Evolutionary conservation across 92 coral and sea anemone genomes (phyloP).

Genomic region (Siderastrea radians): DNA sequence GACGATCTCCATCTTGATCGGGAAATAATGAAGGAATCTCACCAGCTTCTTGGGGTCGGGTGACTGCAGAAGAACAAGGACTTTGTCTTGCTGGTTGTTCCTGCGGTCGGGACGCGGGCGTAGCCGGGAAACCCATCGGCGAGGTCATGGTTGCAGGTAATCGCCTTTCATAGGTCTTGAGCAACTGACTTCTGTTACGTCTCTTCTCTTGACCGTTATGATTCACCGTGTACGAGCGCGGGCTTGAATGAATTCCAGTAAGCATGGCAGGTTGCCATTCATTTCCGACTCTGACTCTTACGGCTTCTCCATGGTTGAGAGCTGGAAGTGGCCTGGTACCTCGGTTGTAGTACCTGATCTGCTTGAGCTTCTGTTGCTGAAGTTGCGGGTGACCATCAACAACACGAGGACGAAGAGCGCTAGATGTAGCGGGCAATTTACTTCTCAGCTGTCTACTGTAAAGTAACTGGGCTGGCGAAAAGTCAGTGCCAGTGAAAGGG

Average conservation of each 20-base stretch:
- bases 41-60: background rate
- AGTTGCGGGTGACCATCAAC: background rate
- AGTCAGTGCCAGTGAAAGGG: background rate
- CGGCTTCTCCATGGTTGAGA: background rate
- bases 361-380: constrained; percentile 18
- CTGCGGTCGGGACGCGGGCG: background rate
- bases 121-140: background rate
- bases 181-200: background rate
- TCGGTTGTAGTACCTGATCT: background rate
- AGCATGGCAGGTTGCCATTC: constrained; percentile 6
- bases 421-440: background rate
- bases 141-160: background rate
- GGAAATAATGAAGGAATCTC: background rate
- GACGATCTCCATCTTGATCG: background rate
- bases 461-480: background rate
- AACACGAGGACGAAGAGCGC: background rate
- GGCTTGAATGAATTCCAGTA: constrained; percentile 4
- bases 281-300: constrained; percentile 10
- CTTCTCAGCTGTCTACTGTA: background rate
- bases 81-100: background rate
- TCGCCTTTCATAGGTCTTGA: constrained; percentile 1
- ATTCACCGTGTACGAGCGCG: background rate
- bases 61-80: background rate
- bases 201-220: constrained; percentile 5
- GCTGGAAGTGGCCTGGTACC: background rate